Evolutionary conservation across 1,140 invertebrate species (phyloP), one percentile per base, ranked within the genome.

Genomic region (Drosophila malerkotliana): DNA sequence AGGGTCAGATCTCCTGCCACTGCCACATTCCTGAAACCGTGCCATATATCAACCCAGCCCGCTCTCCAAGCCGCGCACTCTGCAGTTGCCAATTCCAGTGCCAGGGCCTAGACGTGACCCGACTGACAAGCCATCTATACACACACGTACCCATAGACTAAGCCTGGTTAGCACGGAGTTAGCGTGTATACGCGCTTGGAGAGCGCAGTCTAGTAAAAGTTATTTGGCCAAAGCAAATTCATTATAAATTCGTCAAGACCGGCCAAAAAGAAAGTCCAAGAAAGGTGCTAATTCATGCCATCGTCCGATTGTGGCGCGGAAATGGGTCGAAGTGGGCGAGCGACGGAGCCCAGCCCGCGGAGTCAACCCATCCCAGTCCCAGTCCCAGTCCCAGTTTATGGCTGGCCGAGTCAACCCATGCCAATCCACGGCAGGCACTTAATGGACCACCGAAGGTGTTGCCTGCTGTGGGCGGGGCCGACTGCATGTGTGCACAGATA

Each of bases 221-320:
- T 87, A 87, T 87, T 87, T 87, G 71, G 72, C 75, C 63, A 82
- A 59, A 62, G 74, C 59, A 76, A 87, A 87, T 88, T 82, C 83
- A 88, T 88, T 87, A 88, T 76, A 82, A 88, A 79, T 82, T 82
- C 83, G 72, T 82, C 77, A 88, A 78, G 75, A 67, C 74, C 80
- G 51, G 54, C 30, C 72, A 72, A 87, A 85, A 85, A 85, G 82
- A 85, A 85, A 85, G 82, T 88, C 82, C 77, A 77, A 63, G 82
- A 85, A 85, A 85, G 82, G 82, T 85, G 82, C 78, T 85, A 85
- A 85, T 85, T 82, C 63, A 67, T 67, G 63, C 80, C 79, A 77
- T 76, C 78, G 58, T 66, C 64, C 69, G 78, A 82, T 81, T 80
- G 68, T 54, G 26, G 41, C 51, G 15, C 24, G 41, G 55, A 85